Evolutionary conservation across 2,113 vertebrate genomes (phyloP).

Genomic region (Xyliphius kryptos): DNA sequence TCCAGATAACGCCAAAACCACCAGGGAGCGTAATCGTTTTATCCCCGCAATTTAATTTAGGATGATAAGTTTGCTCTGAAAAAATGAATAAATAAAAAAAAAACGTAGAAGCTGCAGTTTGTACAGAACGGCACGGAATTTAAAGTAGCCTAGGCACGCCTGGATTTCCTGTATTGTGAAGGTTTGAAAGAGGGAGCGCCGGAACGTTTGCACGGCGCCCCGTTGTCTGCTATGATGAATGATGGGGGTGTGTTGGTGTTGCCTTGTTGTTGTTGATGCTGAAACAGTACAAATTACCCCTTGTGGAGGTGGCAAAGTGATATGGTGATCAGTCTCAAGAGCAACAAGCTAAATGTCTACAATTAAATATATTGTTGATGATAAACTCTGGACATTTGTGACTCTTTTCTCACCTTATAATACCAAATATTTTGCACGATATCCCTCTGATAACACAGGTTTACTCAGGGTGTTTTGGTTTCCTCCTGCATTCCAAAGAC

Average conservation of each 20-base stretch:
- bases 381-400: too few species aligned
- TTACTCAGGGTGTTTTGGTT: too few species aligned
- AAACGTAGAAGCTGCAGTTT: slow-evolving; percentile 14
- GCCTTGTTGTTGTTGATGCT: too few species aligned
- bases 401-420: too few species aligned
- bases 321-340: background rate
- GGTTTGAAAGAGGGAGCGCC: background rate
- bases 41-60: slow-evolving; percentile 37
- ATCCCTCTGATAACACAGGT: too few species aligned
- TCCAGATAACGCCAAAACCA: slow-evolving; percentile 33
- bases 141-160: background rate
- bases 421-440: too few species aligned
- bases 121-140: background rate
- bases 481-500: too few species aligned
- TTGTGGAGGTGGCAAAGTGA: background rate
- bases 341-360: background rate
- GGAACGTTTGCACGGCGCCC: background rate
- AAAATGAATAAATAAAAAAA: slow-evolving; percentile 15
- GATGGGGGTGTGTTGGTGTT: background rate
- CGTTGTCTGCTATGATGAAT: background rate
- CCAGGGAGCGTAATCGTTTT: slow-evolving; percentile 24
- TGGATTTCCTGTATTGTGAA: background rate
- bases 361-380: too few species aligned
- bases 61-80: slow-evolving; percentile 37
- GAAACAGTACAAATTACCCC: background rate